Percentiles rank a stretch among this genome's conserved stretches.
Evolutionary conservation across 2,113 vertebrate species (phyloP).

Genomic region (Mirounga angustirostris): DNA sequence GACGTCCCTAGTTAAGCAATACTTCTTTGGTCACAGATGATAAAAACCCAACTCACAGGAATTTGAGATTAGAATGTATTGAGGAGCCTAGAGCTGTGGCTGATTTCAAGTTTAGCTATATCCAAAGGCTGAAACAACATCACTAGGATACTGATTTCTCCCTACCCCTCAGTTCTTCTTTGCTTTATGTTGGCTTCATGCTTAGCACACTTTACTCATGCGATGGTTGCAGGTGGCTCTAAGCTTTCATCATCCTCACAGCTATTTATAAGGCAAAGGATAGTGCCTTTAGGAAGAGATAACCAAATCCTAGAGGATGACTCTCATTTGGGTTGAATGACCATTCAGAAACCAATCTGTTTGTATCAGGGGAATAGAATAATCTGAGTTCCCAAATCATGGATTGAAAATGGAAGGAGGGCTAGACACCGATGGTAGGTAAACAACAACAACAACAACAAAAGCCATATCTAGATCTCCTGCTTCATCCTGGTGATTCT

Average conservation of each 20-base stretch:
- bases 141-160: not conserved
- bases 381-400: not conserved
- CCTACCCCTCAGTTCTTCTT: not conserved
- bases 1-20: constrained; percentile 32
- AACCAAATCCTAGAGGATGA: not conserved
- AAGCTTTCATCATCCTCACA: not conserved
- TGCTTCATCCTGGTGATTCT: not conserved
- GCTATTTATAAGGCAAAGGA: not conserved
- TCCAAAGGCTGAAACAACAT: not conserved
- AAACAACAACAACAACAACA: not conserved
- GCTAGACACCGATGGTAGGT: not conserved
- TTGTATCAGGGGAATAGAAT: not conserved
- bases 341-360: not conserved
- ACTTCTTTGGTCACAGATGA: constrained; percentile 51
- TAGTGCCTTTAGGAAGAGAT: not conserved
- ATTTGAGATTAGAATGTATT: constrained; percentile 61
- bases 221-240: not conserved
- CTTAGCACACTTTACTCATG: not conserved
- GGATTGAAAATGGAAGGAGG: not conserved
- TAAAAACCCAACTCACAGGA: constrained; percentile 58
- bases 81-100: constrained; percentile 14
- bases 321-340: not conserved
- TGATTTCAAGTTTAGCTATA: constrained; percentile 13
- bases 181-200: not conserved
- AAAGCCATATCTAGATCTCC: not conserved